phyloP scores from a whole-genome alignment of 2,797 vertebrate genomes.

The Smutsia temminckii region DNA sequence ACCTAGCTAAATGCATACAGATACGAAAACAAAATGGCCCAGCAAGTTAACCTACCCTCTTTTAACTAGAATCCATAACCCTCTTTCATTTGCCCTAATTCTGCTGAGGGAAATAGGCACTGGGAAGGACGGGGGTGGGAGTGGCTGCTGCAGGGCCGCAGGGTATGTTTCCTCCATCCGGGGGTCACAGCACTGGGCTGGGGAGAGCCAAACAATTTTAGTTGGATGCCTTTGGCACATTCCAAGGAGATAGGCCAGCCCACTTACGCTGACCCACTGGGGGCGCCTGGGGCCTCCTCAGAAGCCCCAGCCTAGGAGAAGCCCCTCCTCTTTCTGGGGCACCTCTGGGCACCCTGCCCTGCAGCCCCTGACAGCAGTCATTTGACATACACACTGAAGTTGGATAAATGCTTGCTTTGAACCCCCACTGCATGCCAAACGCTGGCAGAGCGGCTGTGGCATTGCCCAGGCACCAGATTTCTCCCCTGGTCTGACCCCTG shows the following conservation, averaged over 20 bases:
- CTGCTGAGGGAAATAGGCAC: neutral
- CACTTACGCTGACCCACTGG: neutral
- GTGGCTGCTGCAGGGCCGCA: accelerated
- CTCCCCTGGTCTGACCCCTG: neutral
- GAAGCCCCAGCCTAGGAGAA: neutral
- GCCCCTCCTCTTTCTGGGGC: neutral
- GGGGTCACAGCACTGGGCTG: neutral
- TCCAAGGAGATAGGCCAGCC: neutral
- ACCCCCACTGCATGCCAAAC: neutral
- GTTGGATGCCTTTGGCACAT: neutral
- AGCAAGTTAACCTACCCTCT: neutral
- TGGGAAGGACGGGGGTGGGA: neutral
- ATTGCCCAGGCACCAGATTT: neutral
- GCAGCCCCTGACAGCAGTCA: neutral
- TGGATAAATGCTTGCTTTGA: neutral
- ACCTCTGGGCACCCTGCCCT: neutral
- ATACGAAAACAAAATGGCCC: neutral
- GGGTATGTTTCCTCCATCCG: too few relatives aligned
- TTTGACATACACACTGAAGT: neutral
- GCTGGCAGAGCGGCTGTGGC: neutral
- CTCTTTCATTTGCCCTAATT: neutral
- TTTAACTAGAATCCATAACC: neutral
- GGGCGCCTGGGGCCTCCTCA: neutral
- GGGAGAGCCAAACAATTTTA: neutral
- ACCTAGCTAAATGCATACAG: neutral